Evolutionary conservation across 1,140 invertebrate genomes (phyloP).

Genomic region (Drosophila biarmipes): DNA sequence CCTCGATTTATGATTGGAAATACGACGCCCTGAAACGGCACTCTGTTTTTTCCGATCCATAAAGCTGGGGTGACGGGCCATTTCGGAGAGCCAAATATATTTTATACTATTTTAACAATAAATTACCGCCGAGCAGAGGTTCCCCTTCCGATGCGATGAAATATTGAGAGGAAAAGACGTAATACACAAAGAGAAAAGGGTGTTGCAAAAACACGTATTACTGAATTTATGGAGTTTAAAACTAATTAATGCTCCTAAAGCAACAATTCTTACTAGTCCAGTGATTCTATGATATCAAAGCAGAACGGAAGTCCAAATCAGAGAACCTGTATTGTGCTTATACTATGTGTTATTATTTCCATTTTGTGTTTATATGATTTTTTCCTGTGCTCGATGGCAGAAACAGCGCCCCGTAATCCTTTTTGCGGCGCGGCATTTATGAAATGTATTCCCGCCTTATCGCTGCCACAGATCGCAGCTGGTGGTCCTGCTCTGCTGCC

Average conservation of each 20-base stretch:
- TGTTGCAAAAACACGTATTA: too few relatives aligned
- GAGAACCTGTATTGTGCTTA: too few relatives aligned
- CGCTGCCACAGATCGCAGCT: constrained; percentile 64
- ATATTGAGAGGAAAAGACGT: constrained; percentile 49
- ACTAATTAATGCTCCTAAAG: too few relatives aligned
- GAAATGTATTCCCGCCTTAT: constrained; percentile 74
- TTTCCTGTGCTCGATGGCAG: background rate
- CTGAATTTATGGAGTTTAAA: too few relatives aligned
- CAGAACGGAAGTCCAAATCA: too few relatives aligned
- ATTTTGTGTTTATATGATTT: background rate
- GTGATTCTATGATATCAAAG: too few relatives aligned
- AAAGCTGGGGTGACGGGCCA: background rate
- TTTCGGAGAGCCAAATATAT: constrained; percentile 45
- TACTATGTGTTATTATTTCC: background rate
- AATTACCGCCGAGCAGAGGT: constrained; percentile 31
- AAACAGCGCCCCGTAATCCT: constrained; percentile 59
- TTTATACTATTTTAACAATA: constrained; percentile 72
- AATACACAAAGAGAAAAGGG: background rate
- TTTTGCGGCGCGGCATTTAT: constrained; percentile 70
- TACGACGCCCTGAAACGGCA: background rate
- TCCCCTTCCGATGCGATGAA: constrained; percentile 24
- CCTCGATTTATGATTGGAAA: constrained; percentile 25
- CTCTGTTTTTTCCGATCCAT: background rate
- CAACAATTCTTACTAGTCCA: too few relatives aligned
- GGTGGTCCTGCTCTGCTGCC: constrained; percentile 45